Percentiles rank a stretch among this genome's conserved stretches.
These are phyloP conservation scores for Amblyopsis rosae DNA, from an alignment of 2,113 vertebrate genomes.

Conservation along the genomic window DNA sequence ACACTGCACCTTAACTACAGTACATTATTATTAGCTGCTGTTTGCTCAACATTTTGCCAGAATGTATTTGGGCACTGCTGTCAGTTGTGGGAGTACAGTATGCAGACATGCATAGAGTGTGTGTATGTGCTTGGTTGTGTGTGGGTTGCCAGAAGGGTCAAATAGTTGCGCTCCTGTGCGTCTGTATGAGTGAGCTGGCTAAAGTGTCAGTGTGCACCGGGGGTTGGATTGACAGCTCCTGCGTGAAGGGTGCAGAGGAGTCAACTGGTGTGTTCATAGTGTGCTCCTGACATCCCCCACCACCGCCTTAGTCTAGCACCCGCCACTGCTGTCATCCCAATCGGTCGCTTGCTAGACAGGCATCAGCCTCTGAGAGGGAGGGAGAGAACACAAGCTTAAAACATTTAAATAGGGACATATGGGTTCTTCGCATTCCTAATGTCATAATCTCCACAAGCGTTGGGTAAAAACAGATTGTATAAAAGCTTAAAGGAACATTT, in stretches of 20 bases:
- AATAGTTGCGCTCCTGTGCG: not conserved
- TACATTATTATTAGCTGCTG: no score
- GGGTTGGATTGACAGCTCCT: conserved; percentile 70
- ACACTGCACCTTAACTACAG: no score
- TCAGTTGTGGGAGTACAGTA: not conserved
- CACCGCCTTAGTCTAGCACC: not conserved
- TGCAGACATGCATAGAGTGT: not conserved
- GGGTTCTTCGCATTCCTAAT: no score
- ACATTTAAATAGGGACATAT: no score
- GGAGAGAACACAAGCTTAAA: not conserved
- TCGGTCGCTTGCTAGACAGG: conserved; percentile 22
- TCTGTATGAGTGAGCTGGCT: not conserved
- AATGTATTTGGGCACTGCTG: not conserved
- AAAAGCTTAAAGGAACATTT: no score
- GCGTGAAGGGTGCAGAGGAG: conserved; percentile 60
- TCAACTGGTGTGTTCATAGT: conserved; percentile 64
- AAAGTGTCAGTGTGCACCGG: not conserved
- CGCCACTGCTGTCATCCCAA: conserved; percentile 18
- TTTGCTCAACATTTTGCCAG: no score
- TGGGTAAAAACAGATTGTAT: no score
- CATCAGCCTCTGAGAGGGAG: conserved; percentile 8
- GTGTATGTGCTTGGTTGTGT: not conserved
- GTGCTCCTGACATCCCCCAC: conserved; percentile 40
- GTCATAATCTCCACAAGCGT: no score
- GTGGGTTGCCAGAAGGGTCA: not conserved